phyloP scores from a whole-genome alignment of 1,140 invertebrate genomes.

The Caenorhabditis briggsae region DNA sequence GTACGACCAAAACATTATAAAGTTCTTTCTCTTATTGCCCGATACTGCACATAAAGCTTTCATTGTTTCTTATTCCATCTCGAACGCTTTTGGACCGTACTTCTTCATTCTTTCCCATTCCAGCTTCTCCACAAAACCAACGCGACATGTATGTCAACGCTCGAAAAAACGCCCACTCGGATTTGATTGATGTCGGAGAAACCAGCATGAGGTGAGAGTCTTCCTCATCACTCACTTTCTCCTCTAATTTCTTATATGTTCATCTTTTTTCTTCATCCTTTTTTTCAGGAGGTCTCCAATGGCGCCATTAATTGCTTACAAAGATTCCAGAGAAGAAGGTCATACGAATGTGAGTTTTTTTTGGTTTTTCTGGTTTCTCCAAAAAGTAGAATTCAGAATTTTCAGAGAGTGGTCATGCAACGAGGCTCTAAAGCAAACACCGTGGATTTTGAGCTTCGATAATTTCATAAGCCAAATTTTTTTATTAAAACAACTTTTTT shows the following conservation, averaged over 20 bases:
- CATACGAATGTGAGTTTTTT: slow-evolving; percentile 54
- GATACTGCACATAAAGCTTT: too few species aligned
- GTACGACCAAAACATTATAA: too few species aligned
- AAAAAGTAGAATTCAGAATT: too few species aligned
- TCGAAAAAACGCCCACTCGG: slow-evolving; percentile 9
- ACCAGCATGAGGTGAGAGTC: slow-evolving; percentile 49
- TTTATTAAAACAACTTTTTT: neutral
- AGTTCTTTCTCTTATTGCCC: too few species aligned
- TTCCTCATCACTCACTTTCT: slow-evolving; percentile 30
- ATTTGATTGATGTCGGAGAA: slow-evolving; percentile 55
- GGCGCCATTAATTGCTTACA: slow-evolving; percentile 48
- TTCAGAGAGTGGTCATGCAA: slow-evolving; percentile 50
- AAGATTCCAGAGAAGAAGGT: slow-evolving; percentile 57
- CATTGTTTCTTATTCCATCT: too few species aligned
- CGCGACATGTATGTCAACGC: slow-evolving; percentile 39
- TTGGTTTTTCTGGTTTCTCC: too few species aligned
- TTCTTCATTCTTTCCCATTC: neutral
- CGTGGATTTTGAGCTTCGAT: slow-evolving; percentile 55
- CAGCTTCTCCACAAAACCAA: slow-evolving; percentile 8
- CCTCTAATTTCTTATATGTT: neutral
- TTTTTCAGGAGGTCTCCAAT: slow-evolving; percentile 48
- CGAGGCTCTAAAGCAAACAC: slow-evolving; percentile 2
- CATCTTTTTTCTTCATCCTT: too few species aligned
- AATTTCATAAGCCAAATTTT: neutral
- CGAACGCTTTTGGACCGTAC: neutral